A percentile compares a stretch with the other conserved stretches of the same genome.
Evolutionary conservation across 2,113 vertebrate species (phyloP).

Genomic region (Syngnathoides biaculeatus): DNA sequence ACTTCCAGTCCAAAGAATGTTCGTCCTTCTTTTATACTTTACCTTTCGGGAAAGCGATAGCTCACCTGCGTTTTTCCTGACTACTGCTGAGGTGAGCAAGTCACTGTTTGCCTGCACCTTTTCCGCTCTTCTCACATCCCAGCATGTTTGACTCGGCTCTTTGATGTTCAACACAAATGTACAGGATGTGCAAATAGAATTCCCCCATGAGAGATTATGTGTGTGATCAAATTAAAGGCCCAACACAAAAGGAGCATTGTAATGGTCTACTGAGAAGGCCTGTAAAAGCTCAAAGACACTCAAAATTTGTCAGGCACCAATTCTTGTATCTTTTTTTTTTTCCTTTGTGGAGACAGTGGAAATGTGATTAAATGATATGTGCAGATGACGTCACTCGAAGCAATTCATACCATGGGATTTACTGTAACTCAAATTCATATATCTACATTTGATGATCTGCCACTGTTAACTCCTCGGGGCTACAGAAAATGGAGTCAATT

Average conservation of each 20-base stretch:
- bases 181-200: neutral
- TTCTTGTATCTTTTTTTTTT: neutral
- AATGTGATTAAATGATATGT: constrained; percentile 37
- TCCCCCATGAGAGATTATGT: neutral
- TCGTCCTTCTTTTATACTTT: too few relatives aligned
- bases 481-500: neutral
- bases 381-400: constrained; percentile 22
- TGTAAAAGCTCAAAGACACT: neutral
- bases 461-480: neutral
- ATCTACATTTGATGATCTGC: constrained; percentile 9
- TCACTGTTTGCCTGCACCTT: too few relatives aligned
- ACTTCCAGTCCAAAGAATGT: too few relatives aligned
- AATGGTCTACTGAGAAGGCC: neutral
- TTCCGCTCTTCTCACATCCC: too few relatives aligned
- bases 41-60: too few relatives aligned
- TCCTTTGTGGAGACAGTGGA: neutral
- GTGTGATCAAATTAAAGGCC: neutral
- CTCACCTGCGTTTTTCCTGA: too few relatives aligned
- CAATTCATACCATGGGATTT: constrained; percentile 32
- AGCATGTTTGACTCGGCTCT: too few relatives aligned
- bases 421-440: constrained; percentile 16
- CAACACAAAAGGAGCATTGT: neutral
- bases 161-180: neutral
- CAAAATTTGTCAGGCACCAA: neutral
- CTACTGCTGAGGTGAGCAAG: too few relatives aligned